Conservation (phyloP, 2,888 invertebrate species). For the Malachius bipustulatus region DNA sequence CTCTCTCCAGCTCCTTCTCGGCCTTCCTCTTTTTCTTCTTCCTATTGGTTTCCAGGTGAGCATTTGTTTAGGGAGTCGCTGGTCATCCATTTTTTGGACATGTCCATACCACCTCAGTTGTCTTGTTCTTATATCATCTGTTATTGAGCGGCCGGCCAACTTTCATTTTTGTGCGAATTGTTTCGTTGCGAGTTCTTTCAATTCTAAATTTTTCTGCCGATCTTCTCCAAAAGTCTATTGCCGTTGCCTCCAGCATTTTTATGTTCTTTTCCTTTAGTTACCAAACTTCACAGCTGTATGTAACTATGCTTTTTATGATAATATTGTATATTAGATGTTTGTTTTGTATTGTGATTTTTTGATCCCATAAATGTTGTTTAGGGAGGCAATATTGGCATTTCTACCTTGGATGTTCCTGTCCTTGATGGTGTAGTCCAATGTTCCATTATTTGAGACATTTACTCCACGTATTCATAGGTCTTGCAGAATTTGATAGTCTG, state of each 20-base stretch:
- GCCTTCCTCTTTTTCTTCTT: constrained; percentile 8
- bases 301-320: constrained; percentile 7
- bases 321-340: constrained; percentile 6
- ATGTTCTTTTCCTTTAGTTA: constrained; percentile 7
- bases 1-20: constrained; percentile 10
- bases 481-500: constrained; percentile 5
- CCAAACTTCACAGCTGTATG: constrained; percentile 12
- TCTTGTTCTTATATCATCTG: constrained; percentile 13
- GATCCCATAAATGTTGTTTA: constrained; percentile 6
- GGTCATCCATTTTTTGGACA: too few species aligned
- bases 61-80: too few species aligned
- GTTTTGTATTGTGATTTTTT: constrained; percentile 4
- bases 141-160: constrained; percentile 9
- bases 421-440: constrained; percentile 5
- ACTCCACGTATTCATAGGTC: constrained; percentile 8
- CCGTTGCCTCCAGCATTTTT: constrained; percentile 10
- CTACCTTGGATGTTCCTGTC: constrained; percentile 2
- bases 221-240: constrained; percentile 13
- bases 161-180: constrained; percentile 13
- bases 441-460: constrained; percentile 4
- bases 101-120: constrained; percentile 5
- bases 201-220: constrained; percentile 12
- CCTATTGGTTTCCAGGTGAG: constrained; percentile 8
- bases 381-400: too few species aligned
- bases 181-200: constrained; percentile 12